Evolutionary conservation across 2,888 invertebrate genomes (phyloP).

Genomic region (Lasioglossum figueresi): DNA sequence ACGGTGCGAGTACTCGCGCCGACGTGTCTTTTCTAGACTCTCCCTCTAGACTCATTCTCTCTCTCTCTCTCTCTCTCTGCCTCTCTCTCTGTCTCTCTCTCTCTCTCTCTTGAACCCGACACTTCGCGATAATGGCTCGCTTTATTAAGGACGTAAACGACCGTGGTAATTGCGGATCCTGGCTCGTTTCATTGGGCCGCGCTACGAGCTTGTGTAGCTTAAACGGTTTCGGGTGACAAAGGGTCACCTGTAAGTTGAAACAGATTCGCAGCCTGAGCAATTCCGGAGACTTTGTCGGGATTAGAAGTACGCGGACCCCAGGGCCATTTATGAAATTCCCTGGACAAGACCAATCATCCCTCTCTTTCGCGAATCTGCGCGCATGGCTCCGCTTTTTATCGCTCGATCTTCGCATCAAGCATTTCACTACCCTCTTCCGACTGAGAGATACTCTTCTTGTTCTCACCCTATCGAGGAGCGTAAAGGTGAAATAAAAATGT

Average conservation of each 20-base stretch:
- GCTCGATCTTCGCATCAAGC: not conserved
- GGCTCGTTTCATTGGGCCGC: conserved; percentile 38
- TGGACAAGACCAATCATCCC: not conserved
- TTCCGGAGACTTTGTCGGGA: not conserved
- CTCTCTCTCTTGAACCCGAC: not conserved
- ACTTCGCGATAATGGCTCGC: conserved; percentile 40
- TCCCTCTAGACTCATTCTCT: not conserved
- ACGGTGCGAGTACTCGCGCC: conserved; percentile 24
- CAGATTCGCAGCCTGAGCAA: not conserved
- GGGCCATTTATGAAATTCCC: not conserved
- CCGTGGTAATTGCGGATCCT: conserved; percentile 43
- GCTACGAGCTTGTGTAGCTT: conserved; percentile 11
- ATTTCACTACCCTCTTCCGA: too few species aligned
- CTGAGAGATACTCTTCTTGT: not conserved
- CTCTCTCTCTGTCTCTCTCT: not conserved
- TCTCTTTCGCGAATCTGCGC: not conserved
- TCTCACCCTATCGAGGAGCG: not conserved
- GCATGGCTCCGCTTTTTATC: not conserved
- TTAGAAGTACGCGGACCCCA: not conserved
- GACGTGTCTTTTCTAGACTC: not conserved
- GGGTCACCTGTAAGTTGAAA: not conserved
- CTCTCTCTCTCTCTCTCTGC: not conserved
- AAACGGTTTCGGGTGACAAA: conserved; percentile 34
- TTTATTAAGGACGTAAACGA: conserved; percentile 55
- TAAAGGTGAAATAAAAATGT: not conserved